Evolutionary conservation across 2,888 invertebrate species (phyloP).

Genomic region (Seira musarum): DNA sequence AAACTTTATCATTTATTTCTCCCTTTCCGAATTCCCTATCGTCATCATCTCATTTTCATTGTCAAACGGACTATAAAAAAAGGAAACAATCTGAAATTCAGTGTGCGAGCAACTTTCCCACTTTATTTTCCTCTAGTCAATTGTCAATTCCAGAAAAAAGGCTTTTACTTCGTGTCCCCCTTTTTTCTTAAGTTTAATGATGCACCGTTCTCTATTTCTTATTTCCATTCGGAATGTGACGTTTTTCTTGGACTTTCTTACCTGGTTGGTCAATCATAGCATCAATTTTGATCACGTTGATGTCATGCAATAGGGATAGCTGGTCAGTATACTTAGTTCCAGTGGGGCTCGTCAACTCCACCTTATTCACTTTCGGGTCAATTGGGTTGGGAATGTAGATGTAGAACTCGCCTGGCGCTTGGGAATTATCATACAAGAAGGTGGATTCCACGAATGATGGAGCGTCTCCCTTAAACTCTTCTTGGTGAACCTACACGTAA

Average conservation of each 20-base stretch:
- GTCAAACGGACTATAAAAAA: slow-evolving; percentile 42
- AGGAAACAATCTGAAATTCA: background rate
- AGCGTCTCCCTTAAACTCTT: slow-evolving; percentile 74
- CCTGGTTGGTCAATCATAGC: slow-evolving; percentile 67
- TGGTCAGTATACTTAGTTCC: slow-evolving; percentile 66
- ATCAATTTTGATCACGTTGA: slow-evolving; percentile 69
- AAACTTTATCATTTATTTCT: slow-evolving; percentile 26
- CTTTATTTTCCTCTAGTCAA: too few relatives aligned
- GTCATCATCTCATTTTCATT: slow-evolving; percentile 41
- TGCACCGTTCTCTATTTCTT: background rate
- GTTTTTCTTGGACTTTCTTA: slow-evolving; percentile 35
- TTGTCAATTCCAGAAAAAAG: too few relatives aligned
- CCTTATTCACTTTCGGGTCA: slow-evolving; percentile 68
- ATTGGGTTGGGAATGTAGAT: slow-evolving; percentile 67
- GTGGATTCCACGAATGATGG: slow-evolving; percentile 69
- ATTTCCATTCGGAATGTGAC: background rate
- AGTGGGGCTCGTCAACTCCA: slow-evolving; percentile 68
- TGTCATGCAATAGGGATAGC: slow-evolving; percentile 66
- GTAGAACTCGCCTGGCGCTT: slow-evolving; percentile 69
- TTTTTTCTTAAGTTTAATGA: too few relatives aligned
- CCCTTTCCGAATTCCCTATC: slow-evolving; percentile 11
- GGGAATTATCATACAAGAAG: slow-evolving; percentile 69
- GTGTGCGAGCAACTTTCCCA: too few relatives aligned
- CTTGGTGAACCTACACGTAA: slow-evolving; percentile 73
- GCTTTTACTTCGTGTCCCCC: too few relatives aligned